These are phyloP conservation scores for Emmelina monodactyla DNA, from an alignment of 2,888 invertebrate species.

Conservation along the genomic window DNA sequence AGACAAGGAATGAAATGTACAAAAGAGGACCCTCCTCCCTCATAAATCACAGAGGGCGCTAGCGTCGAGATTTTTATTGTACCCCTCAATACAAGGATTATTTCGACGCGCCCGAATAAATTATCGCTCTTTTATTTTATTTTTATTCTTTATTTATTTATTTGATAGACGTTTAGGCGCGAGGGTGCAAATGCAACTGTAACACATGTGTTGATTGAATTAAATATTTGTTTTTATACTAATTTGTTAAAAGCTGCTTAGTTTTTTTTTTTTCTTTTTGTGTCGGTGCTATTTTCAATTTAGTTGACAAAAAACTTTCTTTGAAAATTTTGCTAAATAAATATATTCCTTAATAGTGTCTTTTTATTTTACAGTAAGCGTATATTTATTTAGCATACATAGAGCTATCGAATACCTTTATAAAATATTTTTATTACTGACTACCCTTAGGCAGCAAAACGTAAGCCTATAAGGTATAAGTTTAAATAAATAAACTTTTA, in stretches of 20 bases:
- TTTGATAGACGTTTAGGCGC: slow-evolving; percentile 7
- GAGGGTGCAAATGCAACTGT: slow-evolving; percentile 10
- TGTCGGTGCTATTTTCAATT: background rate
- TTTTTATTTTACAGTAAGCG: too few species aligned
- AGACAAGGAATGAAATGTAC: too few species aligned
- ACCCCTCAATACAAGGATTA: slow-evolving; percentile 35
- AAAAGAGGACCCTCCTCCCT: slow-evolving; percentile 14
- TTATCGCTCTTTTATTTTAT: slow-evolving; percentile 37
- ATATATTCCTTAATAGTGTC: slow-evolving; percentile 27
- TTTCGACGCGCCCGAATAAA: slow-evolving; percentile 34
- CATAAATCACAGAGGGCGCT: slow-evolving; percentile 18
- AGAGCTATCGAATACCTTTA: too few species aligned
- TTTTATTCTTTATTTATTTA: slow-evolving; percentile 12
- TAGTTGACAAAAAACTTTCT: slow-evolving; percentile 5
- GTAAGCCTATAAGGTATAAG: too few species aligned
- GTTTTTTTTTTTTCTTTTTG: slow-evolving; percentile 17
- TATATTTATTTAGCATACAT: too few species aligned
- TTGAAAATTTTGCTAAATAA: slow-evolving; percentile 19
- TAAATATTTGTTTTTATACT: slow-evolving; percentile 19
- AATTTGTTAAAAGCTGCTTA: slow-evolving; percentile 4
- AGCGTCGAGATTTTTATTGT: slow-evolving; percentile 48
- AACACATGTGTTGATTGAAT: background rate
- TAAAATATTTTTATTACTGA: too few species aligned
- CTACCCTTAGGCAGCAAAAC: too few species aligned
- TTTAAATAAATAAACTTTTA: too few species aligned